Evolutionary conservation across 2,888 invertebrate genomes (phyloP).

Genomic region (Leptopilina syphax): DNA sequence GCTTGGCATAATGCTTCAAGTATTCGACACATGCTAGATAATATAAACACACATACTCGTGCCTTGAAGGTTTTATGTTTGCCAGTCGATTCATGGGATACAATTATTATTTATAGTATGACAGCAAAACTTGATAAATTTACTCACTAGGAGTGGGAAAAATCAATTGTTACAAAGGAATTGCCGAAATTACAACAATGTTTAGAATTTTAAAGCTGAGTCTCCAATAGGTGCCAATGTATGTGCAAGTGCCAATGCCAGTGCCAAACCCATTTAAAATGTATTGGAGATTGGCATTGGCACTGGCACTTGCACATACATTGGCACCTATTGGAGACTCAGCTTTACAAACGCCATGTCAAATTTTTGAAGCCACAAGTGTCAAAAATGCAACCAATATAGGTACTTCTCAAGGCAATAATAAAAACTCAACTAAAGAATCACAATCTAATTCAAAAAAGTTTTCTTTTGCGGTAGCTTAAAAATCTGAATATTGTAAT

Average conservation of each 20-base stretch:
- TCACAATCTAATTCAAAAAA: not conserved
- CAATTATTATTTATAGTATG: not conserved
- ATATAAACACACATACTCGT: not conserved
- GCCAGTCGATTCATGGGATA: not conserved
- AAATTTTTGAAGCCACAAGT: not conserved
- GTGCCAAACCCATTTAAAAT: too few relatives aligned
- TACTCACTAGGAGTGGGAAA: too few relatives aligned
- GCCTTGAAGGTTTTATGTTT: not conserved
- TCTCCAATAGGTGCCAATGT: too few relatives aligned
- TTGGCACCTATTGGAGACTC: too few relatives aligned
- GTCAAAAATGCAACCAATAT: not conserved
- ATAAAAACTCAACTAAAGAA: not conserved
- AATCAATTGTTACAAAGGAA: too few relatives aligned
- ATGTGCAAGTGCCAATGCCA: too few relatives aligned
- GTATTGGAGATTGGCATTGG: too few relatives aligned
- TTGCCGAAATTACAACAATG: too few relatives aligned
- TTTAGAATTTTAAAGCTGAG: too few relatives aligned
- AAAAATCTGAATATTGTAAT: not conserved
- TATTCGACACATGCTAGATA: not conserved
- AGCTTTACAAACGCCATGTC: too few relatives aligned
- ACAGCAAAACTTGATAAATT: not conserved
- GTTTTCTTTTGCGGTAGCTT: not conserved
- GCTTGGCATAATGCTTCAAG: not conserved
- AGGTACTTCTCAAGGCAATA: not conserved
- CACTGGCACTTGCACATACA: too few relatives aligned